Conservation (phyloP, 2,888 invertebrate species). For the Choreutis nemorana region DNA sequence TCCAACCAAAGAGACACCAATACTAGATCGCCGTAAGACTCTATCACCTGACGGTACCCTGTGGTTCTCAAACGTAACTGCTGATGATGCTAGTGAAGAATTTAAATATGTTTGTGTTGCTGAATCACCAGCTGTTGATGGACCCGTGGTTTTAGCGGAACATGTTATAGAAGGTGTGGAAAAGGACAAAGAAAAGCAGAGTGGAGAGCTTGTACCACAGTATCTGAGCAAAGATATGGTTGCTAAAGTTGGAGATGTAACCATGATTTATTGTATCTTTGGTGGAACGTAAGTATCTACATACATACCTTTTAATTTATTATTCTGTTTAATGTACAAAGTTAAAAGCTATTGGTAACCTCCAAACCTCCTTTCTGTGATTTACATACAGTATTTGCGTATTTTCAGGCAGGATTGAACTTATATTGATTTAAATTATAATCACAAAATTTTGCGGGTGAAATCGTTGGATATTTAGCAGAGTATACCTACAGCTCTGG, state of each 20-base stretch:
- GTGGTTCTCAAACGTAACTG: slow-evolving; percentile 36
- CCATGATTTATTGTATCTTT: slow-evolving; percentile 44
- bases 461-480: too few relatives aligned
- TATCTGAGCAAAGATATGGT: slow-evolving; percentile 32
- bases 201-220: slow-evolving; percentile 30
- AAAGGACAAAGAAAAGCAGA: slow-evolving; percentile 18
- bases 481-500: too few relatives aligned
- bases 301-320: neutral
- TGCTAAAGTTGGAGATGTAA: slow-evolving; percentile 27
- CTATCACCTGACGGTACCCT: slow-evolving; percentile 34
- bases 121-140: slow-evolving; percentile 25
- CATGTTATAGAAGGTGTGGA: slow-evolving; percentile 28
- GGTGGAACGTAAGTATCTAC: slow-evolving; percentile 40
- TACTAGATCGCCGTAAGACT: slow-evolving; percentile 26
- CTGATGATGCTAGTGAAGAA: slow-evolving; percentile 22
- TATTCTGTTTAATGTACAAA: neutral
- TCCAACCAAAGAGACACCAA: slow-evolving; percentile 17
- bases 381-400: too few relatives aligned
- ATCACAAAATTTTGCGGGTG: too few relatives aligned
- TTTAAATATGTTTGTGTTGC: slow-evolving; percentile 39
- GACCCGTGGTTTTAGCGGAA: slow-evolving; percentile 29
- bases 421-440: too few relatives aligned
- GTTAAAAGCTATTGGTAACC: neutral
- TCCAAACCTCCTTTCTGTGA: too few relatives aligned
- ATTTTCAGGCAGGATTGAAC: too few relatives aligned